Conservation (phyloP, 37 sponge, comb jelly and placozoan genomes). For the Beroe ovata region DNA sequence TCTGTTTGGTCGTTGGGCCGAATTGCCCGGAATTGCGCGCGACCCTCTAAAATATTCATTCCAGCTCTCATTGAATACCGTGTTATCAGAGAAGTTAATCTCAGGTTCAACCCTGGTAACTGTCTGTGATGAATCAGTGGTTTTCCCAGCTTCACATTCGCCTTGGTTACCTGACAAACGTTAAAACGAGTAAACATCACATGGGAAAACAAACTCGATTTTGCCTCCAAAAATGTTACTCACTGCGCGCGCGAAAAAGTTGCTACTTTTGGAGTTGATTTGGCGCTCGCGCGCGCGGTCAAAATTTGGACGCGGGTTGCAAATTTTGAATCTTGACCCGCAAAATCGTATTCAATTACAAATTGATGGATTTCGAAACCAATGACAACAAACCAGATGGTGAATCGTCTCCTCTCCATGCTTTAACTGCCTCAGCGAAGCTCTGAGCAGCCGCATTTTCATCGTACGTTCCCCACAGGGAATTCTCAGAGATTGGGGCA, state of each 20-base stretch:
- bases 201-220: neutral
- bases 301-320: neutral
- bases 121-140: constrained; percentile 7
- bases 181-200: neutral
- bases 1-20: too few relatives aligned
- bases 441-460: constrained; percentile 32
- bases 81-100: constrained; percentile 39
- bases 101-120: neutral
- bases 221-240: neutral
- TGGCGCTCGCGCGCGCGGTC: constrained; percentile 5
- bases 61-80: too few relatives aligned
- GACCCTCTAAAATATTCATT: too few relatives aligned
- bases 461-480: constrained; percentile 55
- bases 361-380: neutral
- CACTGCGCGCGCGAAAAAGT: constrained; percentile 12
- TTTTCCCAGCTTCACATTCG: neutral
- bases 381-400: neutral
- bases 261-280: neutral
- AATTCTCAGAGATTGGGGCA: neutral
- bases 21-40: too few relatives aligned
- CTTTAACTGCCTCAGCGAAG: constrained; percentile 24
- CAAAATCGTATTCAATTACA: neutral
- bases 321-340: neutral
- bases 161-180: constrained; percentile 23
- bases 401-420: constrained; percentile 53